Conservation (phyloP, 2,797 vertebrate genomes). For the Characodon lateralis region DNA sequence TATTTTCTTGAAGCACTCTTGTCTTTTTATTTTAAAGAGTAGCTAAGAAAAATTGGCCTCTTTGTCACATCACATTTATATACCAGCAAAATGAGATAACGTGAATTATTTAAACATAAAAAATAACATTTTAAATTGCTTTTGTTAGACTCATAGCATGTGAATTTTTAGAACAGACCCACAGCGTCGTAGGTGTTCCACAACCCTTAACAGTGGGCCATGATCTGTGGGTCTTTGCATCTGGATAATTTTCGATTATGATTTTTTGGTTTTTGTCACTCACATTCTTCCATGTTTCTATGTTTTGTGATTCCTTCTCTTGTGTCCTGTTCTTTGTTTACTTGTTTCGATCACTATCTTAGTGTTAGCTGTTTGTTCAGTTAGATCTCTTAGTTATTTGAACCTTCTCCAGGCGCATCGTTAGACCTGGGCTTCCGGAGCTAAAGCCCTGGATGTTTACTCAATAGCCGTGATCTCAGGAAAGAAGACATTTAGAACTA, state of each 20-base stretch:
- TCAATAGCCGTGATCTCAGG: too few species aligned
- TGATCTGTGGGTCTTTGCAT: neutral
- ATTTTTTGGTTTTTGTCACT: too few species aligned
- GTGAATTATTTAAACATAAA: neutral
- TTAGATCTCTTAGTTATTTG: neutral
- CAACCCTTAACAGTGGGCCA: neutral
- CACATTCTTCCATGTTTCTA: too few species aligned
- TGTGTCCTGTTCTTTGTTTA: neutral
- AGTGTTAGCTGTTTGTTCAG: neutral
- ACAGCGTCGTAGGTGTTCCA: neutral
- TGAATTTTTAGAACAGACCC: neutral
- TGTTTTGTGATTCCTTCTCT: neutral
- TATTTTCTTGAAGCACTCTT: too few species aligned
- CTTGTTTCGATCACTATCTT: neutral
- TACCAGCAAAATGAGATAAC: neutral
- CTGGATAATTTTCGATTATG: too few species aligned
- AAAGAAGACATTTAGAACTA: too few species aligned
- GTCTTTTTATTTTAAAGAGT: neutral
- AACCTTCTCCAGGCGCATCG: too few species aligned
- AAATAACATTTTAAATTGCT: neutral
- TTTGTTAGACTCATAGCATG: neutral
- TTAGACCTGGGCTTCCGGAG: too few species aligned
- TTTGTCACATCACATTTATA: neutral
- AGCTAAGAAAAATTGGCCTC: neutral
- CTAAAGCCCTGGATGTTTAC: too few species aligned